Percentiles rank a stretch among this genome's conserved stretches.
These are phyloP conservation scores for Gymnothorax javanicus DNA, from an alignment of 2,797 vertebrate genomes.

Conservation along the genomic window DNA sequence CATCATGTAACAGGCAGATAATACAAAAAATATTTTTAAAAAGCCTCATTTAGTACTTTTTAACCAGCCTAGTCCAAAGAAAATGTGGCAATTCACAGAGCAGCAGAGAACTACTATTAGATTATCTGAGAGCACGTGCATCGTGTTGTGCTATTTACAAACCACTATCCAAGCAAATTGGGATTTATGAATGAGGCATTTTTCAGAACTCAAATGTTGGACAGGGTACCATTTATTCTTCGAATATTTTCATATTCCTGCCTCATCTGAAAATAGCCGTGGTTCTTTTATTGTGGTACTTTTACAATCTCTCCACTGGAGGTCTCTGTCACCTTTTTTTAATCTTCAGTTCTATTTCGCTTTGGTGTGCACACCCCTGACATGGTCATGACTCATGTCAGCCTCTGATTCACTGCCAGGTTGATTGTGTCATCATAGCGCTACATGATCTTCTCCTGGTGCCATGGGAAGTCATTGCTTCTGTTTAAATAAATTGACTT, in stretches of 20 bases:
- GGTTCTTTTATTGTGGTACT: constrained; percentile 8
- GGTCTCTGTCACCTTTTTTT: neutral
- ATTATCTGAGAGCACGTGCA: neutral
- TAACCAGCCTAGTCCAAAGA: neutral
- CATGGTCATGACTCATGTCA: neutral
- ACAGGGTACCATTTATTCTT: neutral
- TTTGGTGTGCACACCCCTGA: neutral
- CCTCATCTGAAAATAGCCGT: neutral
- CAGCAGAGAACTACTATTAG: neutral
- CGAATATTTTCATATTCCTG: too few relatives aligned
- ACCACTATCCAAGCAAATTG: neutral
- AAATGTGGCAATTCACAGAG: neutral
- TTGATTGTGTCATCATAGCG: neutral
- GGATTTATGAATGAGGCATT: neutral
- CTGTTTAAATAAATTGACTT: constrained; percentile 11
- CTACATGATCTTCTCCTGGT: constrained; percentile 13
- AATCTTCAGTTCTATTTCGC: neutral
- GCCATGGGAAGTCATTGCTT: neutral
- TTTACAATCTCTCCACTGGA: neutral
- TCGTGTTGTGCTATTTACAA: neutral
- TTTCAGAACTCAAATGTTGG: neutral
- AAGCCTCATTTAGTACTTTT: neutral
- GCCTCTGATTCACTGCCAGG: too few relatives aligned
- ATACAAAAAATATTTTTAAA: neutral
- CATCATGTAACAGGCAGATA: neutral